Evolutionary conservation across 2,797 vertebrate species (phyloP).

Genomic region (Hydrophis major): DNA sequence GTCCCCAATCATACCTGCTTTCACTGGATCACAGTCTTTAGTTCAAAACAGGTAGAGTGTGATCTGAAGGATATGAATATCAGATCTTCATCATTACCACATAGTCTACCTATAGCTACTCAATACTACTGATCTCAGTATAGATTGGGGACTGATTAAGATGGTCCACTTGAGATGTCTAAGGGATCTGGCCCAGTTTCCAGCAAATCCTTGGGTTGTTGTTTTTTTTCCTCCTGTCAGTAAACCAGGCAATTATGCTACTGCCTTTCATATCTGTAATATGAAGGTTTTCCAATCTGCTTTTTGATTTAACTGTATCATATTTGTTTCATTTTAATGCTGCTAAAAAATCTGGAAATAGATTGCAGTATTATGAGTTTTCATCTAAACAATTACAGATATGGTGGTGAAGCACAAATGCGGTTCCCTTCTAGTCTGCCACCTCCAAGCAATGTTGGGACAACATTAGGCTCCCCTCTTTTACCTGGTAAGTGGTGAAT

Average conservation of each 20-base stretch:
- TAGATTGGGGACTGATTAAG: background rate
- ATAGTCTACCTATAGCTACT: background rate
- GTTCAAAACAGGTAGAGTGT: background rate
- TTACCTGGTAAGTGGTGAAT: constrained; percentile 67
- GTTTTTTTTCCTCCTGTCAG: background rate
- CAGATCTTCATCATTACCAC: background rate
- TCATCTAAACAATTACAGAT: constrained; percentile 70
- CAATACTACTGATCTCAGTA: background rate
- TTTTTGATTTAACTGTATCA: background rate
- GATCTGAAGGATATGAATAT: background rate
- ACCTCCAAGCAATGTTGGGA: constrained; percentile 82
- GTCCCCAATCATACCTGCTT: background rate
- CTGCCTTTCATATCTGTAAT: background rate
- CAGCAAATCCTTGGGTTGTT: background rate
- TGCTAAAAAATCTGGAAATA: background rate
- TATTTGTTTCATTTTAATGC: background rate
- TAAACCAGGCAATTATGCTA: background rate
- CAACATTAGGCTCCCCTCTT: constrained; percentile 82
- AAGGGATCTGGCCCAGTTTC: background rate
- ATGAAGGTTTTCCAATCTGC: background rate
- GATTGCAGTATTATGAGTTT: background rate
- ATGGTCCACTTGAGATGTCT: background rate
- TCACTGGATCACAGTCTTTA: background rate
- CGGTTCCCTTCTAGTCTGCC: constrained; percentile 84
- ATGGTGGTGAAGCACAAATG: constrained; percentile 97